Base-by-base conservation (phyloP, 2,888 invertebrate species). In the Limnephilus marmoratus region DNA sequence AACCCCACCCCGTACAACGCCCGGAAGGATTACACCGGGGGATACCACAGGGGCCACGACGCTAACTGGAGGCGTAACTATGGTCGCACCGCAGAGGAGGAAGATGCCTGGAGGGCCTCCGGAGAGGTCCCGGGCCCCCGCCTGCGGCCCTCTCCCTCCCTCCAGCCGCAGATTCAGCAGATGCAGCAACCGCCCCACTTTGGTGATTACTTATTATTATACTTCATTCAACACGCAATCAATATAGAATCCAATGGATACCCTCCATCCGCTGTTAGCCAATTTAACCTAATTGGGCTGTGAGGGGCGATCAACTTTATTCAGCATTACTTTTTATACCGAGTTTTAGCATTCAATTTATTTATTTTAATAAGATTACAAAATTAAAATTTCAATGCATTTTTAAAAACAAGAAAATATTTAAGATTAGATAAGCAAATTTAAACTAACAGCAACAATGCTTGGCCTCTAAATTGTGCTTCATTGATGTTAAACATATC, bases 21-120 rank as follows among this genome's bases (percentile, higher is more conserved):
- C 15, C 53, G 87, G 2, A 87, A 87, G 18, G 53, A 87, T 37
- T 87, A 53, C 18, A 34, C 53, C 24, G 87, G 87, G 34, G 87
- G 87, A 9, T 87, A 87, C 13, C 68, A 87, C 15, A 68, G 68
- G 87, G 92, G 95, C 95, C 88, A 94, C 96, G 89, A 95, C 96
- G 92, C 94, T 95, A 94, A 94, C 95, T 94, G 94, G 86, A 68
- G 90, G 45, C 91, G 94, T 53, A 94, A 94, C 90, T 95, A 94
- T 37, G 93, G 94, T 80, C 93, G 93, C 89, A 93, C 94, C 81
- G 90, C 93, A n/a, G 93, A 94, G 31, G 94, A 94, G 53, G 94
- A 94, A 80, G 94, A 94, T 86, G 94, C 94, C 93, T 92, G 94
- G 83, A 85, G 91, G 83, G 94, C 94, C 90, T 94, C 94, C 94